A percentile compares a stretch with the other conserved stretches of the same genome.
Evolutionary conservation across 2,113 vertebrate genomes (phyloP).

Genomic region (Marmota flaviventris): DNA sequence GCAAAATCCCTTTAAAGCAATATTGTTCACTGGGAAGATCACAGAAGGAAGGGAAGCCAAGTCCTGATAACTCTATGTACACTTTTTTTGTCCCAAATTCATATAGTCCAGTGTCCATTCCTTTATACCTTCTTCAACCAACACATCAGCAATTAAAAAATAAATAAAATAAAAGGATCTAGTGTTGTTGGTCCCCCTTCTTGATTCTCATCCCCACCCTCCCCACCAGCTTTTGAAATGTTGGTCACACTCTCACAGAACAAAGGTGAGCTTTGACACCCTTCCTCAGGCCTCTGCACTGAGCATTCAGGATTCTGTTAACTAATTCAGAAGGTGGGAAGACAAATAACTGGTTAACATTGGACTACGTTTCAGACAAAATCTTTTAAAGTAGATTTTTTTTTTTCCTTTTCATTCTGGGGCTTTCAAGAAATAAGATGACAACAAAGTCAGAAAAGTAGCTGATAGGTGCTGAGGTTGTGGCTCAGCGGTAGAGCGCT

Average conservation of each 20-base stretch:
- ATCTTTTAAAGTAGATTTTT: not conserved
- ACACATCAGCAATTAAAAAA: not conserved
- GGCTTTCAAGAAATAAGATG: constrained; percentile 39
- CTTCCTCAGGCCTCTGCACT: not conserved
- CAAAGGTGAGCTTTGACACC: not conserved
- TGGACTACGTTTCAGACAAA: constrained; percentile 30
- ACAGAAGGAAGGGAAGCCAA: not conserved
- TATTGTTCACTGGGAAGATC: not conserved
- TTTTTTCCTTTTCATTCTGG: not conserved
- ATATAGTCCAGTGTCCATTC: not conserved
- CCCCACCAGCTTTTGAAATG: not conserved
- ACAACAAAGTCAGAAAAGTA: not conserved
- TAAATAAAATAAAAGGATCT: not conserved
- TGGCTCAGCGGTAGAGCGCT: too few species aligned
- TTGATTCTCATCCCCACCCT: not conserved
- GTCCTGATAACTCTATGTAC: not conserved
- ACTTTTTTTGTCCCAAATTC: not conserved
- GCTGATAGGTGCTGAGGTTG: not conserved
- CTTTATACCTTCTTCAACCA: not conserved
- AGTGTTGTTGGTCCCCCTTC: not conserved
- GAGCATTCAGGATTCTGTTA: not conserved
- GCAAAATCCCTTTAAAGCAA: not conserved
- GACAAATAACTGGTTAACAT: not conserved
- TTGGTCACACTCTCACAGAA: not conserved
- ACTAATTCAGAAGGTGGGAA: not conserved